A percentile compares a stretch with the other conserved stretches of the same genome.
Evolutionary conservation across 2,888 invertebrate genomes (phyloP).

Genomic region (Nezara viridula): DNA sequence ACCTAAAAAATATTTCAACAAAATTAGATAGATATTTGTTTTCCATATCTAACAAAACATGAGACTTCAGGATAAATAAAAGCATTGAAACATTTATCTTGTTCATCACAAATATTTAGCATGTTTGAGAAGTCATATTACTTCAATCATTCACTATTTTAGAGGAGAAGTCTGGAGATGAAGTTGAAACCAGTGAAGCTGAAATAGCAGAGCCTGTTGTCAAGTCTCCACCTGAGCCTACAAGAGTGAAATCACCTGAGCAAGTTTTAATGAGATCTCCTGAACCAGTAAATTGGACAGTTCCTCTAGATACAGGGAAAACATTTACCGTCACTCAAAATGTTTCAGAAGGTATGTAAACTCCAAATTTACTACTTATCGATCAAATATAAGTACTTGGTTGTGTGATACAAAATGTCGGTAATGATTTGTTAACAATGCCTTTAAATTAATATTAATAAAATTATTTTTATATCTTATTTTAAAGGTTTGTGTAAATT

Average conservation of each 20-base stretch:
- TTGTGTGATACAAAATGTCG: not conserved
- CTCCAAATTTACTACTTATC: not conserved
- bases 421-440: not conserved
- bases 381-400: not conserved
- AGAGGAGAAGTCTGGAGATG: conserved; percentile 62
- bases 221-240: conserved; percentile 93
- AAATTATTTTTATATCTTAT: not conserved
- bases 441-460: not conserved
- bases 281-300: conserved; percentile 96
- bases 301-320: conserved; percentile 92
- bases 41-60: no score
- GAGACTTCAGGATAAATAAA: no score
- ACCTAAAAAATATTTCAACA: no score
- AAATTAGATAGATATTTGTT: no score
- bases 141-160: conserved; percentile 29
- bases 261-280: conserved; percentile 93
- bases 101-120: not conserved
- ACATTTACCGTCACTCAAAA: conserved; percentile 94
- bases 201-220: conserved; percentile 78
- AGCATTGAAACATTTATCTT: not conserved
- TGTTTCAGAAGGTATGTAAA: conserved; percentile 79
- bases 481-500: no score
- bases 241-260: conserved; percentile 92
- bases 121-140: not conserved
- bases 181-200: conserved; percentile 61